These are phyloP conservation scores for Apostichopus parvimensis DNA, from an alignment of 35 echinoderm and acorn worm species.

Conservation along the genomic window DNA sequence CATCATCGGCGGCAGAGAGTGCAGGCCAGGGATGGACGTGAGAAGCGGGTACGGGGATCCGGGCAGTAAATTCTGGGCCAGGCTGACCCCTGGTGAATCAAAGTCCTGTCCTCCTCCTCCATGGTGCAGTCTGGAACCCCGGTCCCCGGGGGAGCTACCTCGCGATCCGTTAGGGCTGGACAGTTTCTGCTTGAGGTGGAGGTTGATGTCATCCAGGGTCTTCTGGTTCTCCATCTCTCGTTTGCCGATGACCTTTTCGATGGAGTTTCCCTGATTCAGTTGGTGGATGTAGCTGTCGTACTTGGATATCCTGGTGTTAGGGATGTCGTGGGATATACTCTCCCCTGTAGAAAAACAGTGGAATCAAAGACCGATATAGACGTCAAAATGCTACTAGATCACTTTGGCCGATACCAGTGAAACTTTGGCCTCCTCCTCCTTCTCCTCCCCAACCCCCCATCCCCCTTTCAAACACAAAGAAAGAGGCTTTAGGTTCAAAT, in stretches of 20 bases:
- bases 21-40: slow-evolving; percentile 22
- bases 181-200: slow-evolving; percentile 73
- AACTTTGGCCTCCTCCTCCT: too few relatives aligned
- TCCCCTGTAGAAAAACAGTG: slow-evolving; percentile 65
- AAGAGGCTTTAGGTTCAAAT: too few relatives aligned
- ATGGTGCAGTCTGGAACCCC: slow-evolving; percentile 29
- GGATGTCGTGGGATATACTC: slow-evolving; percentile 81
- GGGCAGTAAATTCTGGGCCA: slow-evolving; percentile 33
- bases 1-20: slow-evolving; percentile 24
- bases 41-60: slow-evolving; percentile 7
- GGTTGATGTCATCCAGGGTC: slow-evolving; percentile 75
- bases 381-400: too few relatives aligned
- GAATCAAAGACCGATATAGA: neutral
- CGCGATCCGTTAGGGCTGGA: slow-evolving; percentile 24
- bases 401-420: too few relatives aligned
- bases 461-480: too few relatives aligned
- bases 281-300: slow-evolving; percentile 97
- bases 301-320: slow-evolving; percentile 83
- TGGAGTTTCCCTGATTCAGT: slow-evolving; percentile 88
- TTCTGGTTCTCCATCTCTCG: slow-evolving; percentile 70
- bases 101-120: slow-evolving; percentile 12
- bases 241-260: slow-evolving; percentile 84
- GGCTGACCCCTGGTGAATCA: neutral
- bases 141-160: slow-evolving; percentile 5
- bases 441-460: too few relatives aligned